Base-by-base conservation (phyloP, 2,797 vertebrate genomes). In the Hoplostethus atlanticus region DNA sequence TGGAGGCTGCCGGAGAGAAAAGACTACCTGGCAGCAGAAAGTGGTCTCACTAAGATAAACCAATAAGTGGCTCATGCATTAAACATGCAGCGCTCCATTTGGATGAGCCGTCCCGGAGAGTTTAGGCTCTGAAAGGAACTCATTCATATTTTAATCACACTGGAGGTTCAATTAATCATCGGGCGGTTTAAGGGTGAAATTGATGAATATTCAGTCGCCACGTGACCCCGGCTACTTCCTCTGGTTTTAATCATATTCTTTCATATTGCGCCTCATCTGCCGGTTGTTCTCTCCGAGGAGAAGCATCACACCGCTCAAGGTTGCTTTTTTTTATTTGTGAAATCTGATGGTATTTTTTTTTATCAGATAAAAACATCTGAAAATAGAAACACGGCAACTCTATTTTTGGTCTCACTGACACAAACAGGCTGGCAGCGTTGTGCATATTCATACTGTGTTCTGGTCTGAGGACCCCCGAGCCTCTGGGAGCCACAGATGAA, bases 71-170 rank as follows among this genome's bases (percentile, higher is more conserved):
- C 73, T 90, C 81, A 91, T 91, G 82, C 80, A 92, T 93, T 91
- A 91, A 90, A 88, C 83, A 92, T 91, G 85, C 81, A 56, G 70
- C 21, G 59, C 72, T 83, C 59, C 50, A 81, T 90, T 84, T 82
- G 75, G 72, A 84, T 72, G 82, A 83, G 81, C 63, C 63, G 61
- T 88, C 89, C 87, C 85, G 50, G 74, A 83, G 86, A 89, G 83
- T 91, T 91, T 83, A 85, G 67, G 77, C 76, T 87, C 83, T 90
- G 81, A 88, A 87, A 90, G 68, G 73, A 87, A 79, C 84, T 83
- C 84, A 91, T 93, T 93, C 88, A 88, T 88, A 93, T 93, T 93
- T 91, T 91, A 93, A 92, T 93, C 89, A 93, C 91, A 89, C 66
- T 74, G 74, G 86, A 83, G 91, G 81, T 90, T 89, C 85, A 92